These are phyloP conservation scores for Plusia festucae DNA, from an alignment of 2,888 invertebrate species.

Conservation along the genomic window DNA sequence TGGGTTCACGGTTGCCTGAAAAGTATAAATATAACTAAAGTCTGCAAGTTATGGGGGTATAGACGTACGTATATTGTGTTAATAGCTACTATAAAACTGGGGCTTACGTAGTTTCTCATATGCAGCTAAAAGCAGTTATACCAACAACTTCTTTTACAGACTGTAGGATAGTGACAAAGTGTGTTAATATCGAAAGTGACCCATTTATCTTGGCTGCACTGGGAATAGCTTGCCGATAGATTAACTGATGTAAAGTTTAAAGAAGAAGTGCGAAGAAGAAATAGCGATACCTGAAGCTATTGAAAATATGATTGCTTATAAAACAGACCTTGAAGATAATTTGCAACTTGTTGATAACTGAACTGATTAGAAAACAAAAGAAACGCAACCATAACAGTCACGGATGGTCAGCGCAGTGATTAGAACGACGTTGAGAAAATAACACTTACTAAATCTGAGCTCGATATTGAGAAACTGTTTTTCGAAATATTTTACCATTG, in stretches of 20 bases:
- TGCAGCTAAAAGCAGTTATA: conserved; percentile 11
- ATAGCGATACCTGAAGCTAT: too few species aligned
- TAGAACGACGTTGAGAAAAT: conserved; percentile 52
- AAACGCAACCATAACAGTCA: conserved; percentile 43
- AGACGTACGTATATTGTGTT: conserved; percentile 16
- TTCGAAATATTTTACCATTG: background rate
- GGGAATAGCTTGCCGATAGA: background rate
- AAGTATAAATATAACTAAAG: background rate
- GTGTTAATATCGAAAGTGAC: conserved; percentile 24
- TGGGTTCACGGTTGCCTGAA: conserved; percentile 7
- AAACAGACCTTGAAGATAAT: conserved; percentile 29
- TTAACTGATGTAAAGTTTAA: background rate
- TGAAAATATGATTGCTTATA: background rate
- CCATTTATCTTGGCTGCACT: conserved; percentile 13
- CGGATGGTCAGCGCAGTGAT: conserved; percentile 44
- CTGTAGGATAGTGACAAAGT: conserved; percentile 21
- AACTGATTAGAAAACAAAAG: conserved; percentile 39
- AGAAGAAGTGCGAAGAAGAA: too few species aligned
- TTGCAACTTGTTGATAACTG: conserved; percentile 30
- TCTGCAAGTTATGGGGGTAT: conserved; percentile 21
- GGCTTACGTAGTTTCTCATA: conserved; percentile 13
- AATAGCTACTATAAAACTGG: conserved; percentile 19
- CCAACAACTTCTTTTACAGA: conserved; percentile 24
- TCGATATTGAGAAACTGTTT: conserved; percentile 36
- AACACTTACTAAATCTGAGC: conserved; percentile 52